Evolutionary conservation across 1,140 invertebrate species (phyloP).

Genomic region (Lepidurus packardi): DNA sequence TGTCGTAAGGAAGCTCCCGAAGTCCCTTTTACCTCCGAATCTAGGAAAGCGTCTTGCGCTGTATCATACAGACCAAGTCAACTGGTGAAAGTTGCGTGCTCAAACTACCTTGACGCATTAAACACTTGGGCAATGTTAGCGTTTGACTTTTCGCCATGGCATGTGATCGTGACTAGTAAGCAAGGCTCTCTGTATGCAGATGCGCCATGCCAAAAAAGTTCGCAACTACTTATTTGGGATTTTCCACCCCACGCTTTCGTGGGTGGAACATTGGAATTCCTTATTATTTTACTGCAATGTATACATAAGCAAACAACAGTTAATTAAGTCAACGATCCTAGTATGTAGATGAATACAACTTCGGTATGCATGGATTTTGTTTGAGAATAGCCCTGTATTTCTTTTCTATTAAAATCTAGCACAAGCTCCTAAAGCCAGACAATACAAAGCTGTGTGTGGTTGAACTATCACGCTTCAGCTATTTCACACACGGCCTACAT

Average conservation of each 20-base stretch:
- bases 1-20: background rate
- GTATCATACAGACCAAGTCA: background rate
- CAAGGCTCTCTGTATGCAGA: background rate
- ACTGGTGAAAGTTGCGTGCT: background rate
- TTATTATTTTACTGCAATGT: background rate
- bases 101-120: background rate
- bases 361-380: no score
- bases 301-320: background rate
- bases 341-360: no score
- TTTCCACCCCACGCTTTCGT: background rate
- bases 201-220: background rate
- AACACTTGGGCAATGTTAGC: background rate
- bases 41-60: background rate
- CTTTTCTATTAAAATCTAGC: no score
- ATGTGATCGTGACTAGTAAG: background rate
- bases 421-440: no score
- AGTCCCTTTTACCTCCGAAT: no score
- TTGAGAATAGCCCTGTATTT: no score
- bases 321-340: background rate
- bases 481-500: no score
- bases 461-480: no score
- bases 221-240: background rate
- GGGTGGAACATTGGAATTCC: background rate
- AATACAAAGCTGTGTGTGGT: no score
- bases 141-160: constrained; percentile 15